Evolutionary conservation across 2,888 invertebrate species (phyloP).

Genomic region (Sminthurinus aureus): DNA sequence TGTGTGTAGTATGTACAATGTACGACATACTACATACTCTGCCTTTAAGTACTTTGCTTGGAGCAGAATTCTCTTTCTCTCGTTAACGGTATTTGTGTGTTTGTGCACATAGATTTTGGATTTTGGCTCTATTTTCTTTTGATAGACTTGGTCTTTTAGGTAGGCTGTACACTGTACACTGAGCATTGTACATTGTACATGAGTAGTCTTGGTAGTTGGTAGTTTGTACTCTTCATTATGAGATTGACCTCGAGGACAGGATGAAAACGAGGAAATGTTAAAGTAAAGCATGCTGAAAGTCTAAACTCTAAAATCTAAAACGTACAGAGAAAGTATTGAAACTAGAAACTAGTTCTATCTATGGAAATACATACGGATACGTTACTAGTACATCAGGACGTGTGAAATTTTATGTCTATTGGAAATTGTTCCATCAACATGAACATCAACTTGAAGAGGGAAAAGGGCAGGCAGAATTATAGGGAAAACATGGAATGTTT

Average conservation of each 20-base stretch:
- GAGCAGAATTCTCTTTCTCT: not conserved
- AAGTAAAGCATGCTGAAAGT: no score
- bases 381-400: not conserved
- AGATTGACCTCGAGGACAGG: not conserved
- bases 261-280: not conserved
- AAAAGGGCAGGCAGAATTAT: not conserved
- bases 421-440: not conserved
- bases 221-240: not conserved
- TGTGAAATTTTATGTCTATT: not conserved
- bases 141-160: no score
- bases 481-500: not conserved
- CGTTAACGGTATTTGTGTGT: not conserved
- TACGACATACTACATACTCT: no score
- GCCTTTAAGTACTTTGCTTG: no score
- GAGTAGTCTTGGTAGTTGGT: no score
- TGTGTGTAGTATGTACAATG: no score
- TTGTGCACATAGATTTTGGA: not conserved
- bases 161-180: no score
- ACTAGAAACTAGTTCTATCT: not conserved
- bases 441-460: conserved; percentile 4
- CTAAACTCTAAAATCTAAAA: no score
- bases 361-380: not conserved
- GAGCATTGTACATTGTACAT: no score
- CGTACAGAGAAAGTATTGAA: not conserved
- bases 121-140: not conserved